Base-by-base conservation (phyloP, 92 coral and sea anemone species). In the Palythoa grandis region DNA sequence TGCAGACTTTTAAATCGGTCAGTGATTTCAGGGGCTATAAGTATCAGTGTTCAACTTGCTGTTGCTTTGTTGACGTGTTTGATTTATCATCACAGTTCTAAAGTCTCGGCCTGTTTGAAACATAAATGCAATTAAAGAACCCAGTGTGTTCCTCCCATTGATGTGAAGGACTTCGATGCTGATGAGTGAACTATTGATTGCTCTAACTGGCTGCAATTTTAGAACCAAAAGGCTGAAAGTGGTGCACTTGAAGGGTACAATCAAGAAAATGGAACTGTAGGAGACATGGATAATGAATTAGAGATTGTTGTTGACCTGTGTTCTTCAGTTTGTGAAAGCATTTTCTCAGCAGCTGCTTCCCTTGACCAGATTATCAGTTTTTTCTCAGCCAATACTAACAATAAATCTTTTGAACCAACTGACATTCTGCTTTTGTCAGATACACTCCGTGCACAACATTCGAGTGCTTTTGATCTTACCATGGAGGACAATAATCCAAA, bases 1-100 rank as follows among this genome's bases (percentile, higher is more conserved):
- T 87, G 80, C 74, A 57, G 57, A 73, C 67, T 72, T 12, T 47
- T 90, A 15, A 68, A 90, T 47, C 72, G 87, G 29, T 82, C 87
- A 9, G 67, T 86, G 8, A 73, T 86, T 22, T 66, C 76, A 19
- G 89, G 89, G 8, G 83, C 87, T 0, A 79, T 87, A 75, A 23
- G 73, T 67, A 86, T 86, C 11, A 71, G 73, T 20, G n/a, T 86
- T 1, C 80, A 90, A 69, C 48, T 90, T 53, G 89, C 90, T 2
- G 73, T 82, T 23, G 90, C 86, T 8, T 72, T 89, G 23, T 38
- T 89, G 57, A 77, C 40, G 3, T 61, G 80, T 3, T 11, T 88
- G 4, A 84, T 84, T n/a, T 89, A 71, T 48, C 39, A 79, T 23
- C 68, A 76, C 69, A 63, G 66, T 22, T 15, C 16, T 19, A 60